Evolutionary conservation across 2,797 vertebrate species (phyloP), one percentile per base, ranked within the genome.

Genomic region (Helicolenus hilgendorfi): DNA sequence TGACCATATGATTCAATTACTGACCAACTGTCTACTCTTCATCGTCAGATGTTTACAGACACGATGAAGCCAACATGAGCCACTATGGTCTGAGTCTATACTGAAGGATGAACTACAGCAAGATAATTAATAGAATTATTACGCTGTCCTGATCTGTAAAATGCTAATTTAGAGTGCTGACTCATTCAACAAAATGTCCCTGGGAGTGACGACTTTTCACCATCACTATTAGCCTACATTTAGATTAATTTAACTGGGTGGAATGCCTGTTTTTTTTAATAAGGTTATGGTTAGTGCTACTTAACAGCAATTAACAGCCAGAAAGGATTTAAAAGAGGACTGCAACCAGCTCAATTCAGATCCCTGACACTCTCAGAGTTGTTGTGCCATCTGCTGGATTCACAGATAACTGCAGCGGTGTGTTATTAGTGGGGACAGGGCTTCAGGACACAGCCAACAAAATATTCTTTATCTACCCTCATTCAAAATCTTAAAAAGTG

Each of bases 321-420:
- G 62, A 74, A 35, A 83, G 2, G 24, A 14, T 26, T 49, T 58
- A 38, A 62, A 71, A 63, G 0, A 29, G 5, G 20, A 69, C 41
- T 18, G 22, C 1, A 59, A 24, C 10, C 49, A 45, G 56, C 5
- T 49, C 3, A 7, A 1, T 10, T 26, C 68, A 71, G 55, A 29
- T 8, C 68, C 1, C 27, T 7, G 11, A 29, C 56, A 41, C 38
- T 45, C 45, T 63, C 56, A 56, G 82, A 73, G 73, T 74, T 81
- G 76, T 84, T 56, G 71, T 80, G 94, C 89, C 94, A 92, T 95
- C 96, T 96, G 85, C 49, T 92, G 96, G 93, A 89, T 53, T 29
- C 8, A 75, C 4, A 68, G 33, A 29, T 1, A 89, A 88, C 58
- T 91, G 84, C 92, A 92, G 31, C 14, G 6, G 26, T 4, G 5